phyloP scores from a whole-genome alignment of 2,888 invertebrate species.

The Erynnis tages region DNA sequence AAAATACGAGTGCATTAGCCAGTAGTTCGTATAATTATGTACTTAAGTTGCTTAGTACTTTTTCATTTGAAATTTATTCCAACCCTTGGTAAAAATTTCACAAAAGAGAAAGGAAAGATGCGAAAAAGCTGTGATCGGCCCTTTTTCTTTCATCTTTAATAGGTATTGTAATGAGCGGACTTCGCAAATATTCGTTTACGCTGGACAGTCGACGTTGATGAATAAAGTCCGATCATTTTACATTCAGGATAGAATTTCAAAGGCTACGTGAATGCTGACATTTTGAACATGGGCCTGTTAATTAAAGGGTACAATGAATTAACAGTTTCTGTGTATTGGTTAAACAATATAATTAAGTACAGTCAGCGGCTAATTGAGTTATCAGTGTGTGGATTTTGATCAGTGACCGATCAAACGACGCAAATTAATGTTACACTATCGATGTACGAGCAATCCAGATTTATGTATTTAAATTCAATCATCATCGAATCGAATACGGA shows the following conservation, averaged over 20 bases:
- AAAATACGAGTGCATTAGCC: background rate
- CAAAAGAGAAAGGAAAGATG: background rate
- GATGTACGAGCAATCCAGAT: too few relatives aligned
- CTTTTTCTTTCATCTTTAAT: slow-evolving; percentile 24
- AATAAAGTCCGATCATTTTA: slow-evolving; percentile 18
- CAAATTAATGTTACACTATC: too few relatives aligned
- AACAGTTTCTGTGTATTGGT: background rate
- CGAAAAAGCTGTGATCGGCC: slow-evolving; percentile 5
- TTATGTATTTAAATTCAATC: too few relatives aligned
- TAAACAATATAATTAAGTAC: background rate
- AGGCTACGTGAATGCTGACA: background rate
- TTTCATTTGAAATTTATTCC: background rate
- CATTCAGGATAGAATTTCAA: slow-evolving; percentile 15
- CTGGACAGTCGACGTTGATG: slow-evolving; percentile 15
- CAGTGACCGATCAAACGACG: too few relatives aligned
- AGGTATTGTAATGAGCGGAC: slow-evolving; percentile 25
- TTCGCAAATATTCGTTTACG: slow-evolving; percentile 24
- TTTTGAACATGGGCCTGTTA: background rate
- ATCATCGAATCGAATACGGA: too few relatives aligned
- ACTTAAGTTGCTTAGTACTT: background rate
- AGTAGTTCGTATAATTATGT: background rate
- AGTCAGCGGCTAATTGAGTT: too few relatives aligned
- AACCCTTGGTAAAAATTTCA: slow-evolving; percentile 2
- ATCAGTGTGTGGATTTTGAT: too few relatives aligned
- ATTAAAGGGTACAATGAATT: background rate